phyloP scores from a whole-genome alignment of 2,888 invertebrate species.

The Melinopterus prodromus region DNA sequence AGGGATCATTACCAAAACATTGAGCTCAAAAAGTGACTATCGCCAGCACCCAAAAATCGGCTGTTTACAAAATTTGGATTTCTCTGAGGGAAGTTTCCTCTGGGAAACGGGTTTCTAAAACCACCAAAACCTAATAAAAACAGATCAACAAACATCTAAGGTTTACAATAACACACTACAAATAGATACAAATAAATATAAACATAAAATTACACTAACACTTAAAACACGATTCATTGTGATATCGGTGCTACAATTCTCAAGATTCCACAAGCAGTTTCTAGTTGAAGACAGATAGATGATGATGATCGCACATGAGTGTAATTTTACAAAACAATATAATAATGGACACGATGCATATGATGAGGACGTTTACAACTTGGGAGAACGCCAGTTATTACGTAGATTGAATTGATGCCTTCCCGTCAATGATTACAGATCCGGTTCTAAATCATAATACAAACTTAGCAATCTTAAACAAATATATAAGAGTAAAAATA shows the following conservation, averaged over 20 bases:
- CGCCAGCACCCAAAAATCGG: slow-evolving; percentile 55
- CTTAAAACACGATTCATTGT: background rate
- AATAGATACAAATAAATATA: background rate
- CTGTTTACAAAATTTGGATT: slow-evolving; percentile 40
- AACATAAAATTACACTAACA: background rate
- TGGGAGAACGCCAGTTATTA: no score
- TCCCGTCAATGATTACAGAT: no score
- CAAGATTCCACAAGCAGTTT: background rate
- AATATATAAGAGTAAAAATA: no score
- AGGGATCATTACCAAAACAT: slow-evolving; percentile 47
- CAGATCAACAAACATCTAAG: slow-evolving; percentile 9
- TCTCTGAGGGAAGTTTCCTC: slow-evolving; percentile 38
- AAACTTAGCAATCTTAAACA: no score
- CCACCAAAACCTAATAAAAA: slow-evolving; percentile 34
- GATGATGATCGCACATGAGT: background rate
- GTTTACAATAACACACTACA: background rate
- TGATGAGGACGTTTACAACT: no score
- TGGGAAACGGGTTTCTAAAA: slow-evolving; percentile 32
- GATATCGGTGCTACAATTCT: background rate
- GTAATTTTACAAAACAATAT: background rate
- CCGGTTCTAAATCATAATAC: no score
- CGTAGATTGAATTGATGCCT: no score
- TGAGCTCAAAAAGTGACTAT: slow-evolving; percentile 54
- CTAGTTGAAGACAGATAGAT: background rate
- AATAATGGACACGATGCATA: no score